Base-by-base conservation (phyloP, 2,888 invertebrate species). In the Oxyteleia sp. region DNA sequence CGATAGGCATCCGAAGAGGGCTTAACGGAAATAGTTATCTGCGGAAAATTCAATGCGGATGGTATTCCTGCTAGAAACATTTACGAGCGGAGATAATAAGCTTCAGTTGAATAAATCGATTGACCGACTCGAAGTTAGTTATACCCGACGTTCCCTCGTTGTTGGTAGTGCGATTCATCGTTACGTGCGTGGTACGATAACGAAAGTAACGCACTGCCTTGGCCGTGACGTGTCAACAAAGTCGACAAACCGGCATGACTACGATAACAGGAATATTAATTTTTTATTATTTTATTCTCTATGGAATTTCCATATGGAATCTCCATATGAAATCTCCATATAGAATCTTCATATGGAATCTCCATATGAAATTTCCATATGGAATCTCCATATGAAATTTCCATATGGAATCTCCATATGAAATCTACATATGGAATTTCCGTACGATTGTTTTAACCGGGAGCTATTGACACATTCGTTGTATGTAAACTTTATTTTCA, bases 191-290 rank as follows among this genome's bases (percentile, higher is more conserved):
- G 85, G 85, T 82, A 86, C 88, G 89, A 90, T 90, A 90, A 89
- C 89, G 88, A 90, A 88, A 88, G 89, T 88, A 88, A 88, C 87
- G 87, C 88, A 81, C 80, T 86, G 86, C 82, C 84, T 88, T 85
- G 88, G 84, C 85, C 87, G 87, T 85, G 84, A 80, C 88, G 87
- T 86, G 90, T 90, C 90, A 87, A 88, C 88, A 84, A 84, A 89
- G 84, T 84, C 87, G 85, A 84, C 86, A 84, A 87, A 78, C 85
- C 83, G 78, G 78, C 83, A 79, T 57, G 68, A 55, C 68, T 74
- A 66, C 83, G 83, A 83, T 83, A 82, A 83, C 79, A 75, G 75
- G 71, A 69, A 71, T 78, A 74, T n/a, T n/a, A n/a, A n/a, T n/a
- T n/a, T n/a, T n/a, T n/a, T n/a, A n/a, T n/a, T n/a, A n/a, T n/a